A percentile compares a stretch with the other conserved stretches of the same genome.
phyloP scores from a whole-genome alignment of 2,888 invertebrate genomes.

The Meloe dianella region DNA sequence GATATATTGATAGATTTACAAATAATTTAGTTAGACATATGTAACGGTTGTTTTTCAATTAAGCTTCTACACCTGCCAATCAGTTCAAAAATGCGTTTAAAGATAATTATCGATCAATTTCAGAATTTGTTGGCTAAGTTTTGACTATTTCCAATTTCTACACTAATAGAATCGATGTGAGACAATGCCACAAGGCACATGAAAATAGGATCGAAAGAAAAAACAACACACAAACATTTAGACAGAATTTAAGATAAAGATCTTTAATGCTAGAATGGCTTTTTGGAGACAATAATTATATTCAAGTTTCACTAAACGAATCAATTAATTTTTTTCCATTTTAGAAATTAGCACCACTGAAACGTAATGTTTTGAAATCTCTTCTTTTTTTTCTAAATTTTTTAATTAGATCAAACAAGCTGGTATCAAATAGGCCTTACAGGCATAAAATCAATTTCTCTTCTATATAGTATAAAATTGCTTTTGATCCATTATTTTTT shows the following conservation, averaged over 20 bases:
- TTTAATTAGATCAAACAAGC: no score
- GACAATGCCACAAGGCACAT: neutral
- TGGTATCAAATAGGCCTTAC: neutral
- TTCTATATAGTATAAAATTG: neutral
- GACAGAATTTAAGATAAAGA: neutral
- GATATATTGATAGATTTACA: slow-evolving; percentile 1
- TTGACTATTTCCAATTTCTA: neutral
- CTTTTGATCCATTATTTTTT: no score
- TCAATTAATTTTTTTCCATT: neutral
- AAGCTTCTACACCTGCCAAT: slow-evolving; percentile 16
- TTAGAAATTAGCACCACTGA: neutral
- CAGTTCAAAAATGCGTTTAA: slow-evolving; percentile 14
- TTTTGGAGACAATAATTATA: slow-evolving; percentile 3
- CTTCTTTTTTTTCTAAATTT: neutral
- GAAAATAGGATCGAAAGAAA: neutral
- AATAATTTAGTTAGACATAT: slow-evolving; percentile 17
- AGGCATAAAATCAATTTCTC: neutral
- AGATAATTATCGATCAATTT: slow-evolving; percentile 14
- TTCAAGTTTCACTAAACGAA: neutral
- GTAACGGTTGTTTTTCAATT: slow-evolving; percentile 17
- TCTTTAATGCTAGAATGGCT: neutral
- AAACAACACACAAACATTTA: neutral
- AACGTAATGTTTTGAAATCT: neutral
- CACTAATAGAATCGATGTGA: neutral
- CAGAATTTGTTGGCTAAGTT: slow-evolving; percentile 5